A percentile compares a stretch with the other conserved stretches of the same genome.
Evolutionary conservation across 2,797 vertebrate species (phyloP).

Genomic region (Rachycentron canadum): DNA sequence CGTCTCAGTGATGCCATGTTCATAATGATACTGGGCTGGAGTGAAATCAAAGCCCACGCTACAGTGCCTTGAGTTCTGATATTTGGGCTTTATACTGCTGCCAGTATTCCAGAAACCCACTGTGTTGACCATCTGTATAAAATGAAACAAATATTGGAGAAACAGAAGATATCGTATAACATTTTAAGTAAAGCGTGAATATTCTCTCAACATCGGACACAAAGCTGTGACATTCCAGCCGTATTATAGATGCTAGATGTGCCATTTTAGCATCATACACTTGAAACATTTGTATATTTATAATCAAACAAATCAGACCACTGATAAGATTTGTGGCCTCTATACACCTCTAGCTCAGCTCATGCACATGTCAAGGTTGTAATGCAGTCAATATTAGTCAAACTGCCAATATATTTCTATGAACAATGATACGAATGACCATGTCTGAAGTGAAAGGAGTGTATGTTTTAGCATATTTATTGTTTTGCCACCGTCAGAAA

Average conservation of each 20-base stretch:
- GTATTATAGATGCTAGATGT: not conserved
- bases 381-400: not conserved
- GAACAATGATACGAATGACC: not conserved
- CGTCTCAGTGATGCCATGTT: constrained; percentile 8
- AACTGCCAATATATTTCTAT: not conserved
- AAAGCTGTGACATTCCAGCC: constrained; percentile 1
- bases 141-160: not conserved
- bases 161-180: not conserved
- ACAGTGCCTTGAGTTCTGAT: not conserved
- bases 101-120: constrained; percentile 33
- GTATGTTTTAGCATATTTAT: not conserved
- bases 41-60: constrained; percentile 28
- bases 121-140: constrained; percentile 45
- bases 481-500: rapidly evolving
- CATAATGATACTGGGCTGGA: constrained; percentile 21
- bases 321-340: too few species aligned
- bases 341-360: not conserved
- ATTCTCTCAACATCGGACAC: not conserved
- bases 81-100: constrained; percentile 30
- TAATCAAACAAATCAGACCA: not conserved
- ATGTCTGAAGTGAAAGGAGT: not conserved
- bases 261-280: not conserved
- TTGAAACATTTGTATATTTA: not conserved
- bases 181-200: not conserved
- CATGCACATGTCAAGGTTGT: not conserved